phyloP scores from a whole-genome alignment of 1,140 invertebrate genomes.

The Pseudomyrmex gracilis region DNA sequence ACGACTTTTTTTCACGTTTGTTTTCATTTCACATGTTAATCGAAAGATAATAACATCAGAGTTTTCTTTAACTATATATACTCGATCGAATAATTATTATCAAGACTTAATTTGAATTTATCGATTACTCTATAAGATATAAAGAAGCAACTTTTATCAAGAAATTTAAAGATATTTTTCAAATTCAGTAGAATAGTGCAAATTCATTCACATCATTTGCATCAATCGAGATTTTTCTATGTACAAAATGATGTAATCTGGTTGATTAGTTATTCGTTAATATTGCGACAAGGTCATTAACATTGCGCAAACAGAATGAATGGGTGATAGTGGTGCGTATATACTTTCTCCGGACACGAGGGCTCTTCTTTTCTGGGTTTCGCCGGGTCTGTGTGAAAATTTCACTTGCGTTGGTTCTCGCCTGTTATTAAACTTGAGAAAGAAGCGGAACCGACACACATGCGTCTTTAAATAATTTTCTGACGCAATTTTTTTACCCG shows the following conservation, averaged over 20 bases:
- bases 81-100: neutral
- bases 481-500: conserved; percentile 73
- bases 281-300: conserved; percentile 49
- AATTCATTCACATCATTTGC: too few species aligned
- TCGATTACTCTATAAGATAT: neutral
- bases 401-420: conserved; percentile 65
- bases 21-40: neutral
- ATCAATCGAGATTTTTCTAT: too few species aligned
- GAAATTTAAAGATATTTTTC: too few species aligned
- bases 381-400: conserved; percentile 62
- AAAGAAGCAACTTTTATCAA: neutral
- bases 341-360: conserved; percentile 73
- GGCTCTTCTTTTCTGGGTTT: conserved; percentile 62
- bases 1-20: neutral
- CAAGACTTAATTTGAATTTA: neutral
- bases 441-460: conserved; percentile 4
- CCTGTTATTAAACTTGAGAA: conserved; percentile 45
- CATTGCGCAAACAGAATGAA: conserved; percentile 43
- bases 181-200: too few species aligned
- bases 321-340: conserved; percentile 25
- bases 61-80: neutral
- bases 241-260: neutral
- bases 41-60: neutral
- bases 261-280: conserved; percentile 10
- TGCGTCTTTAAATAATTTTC: conserved; percentile 45